Evolutionary conservation across 2,113 vertebrate genomes (phyloP).

Genomic region (Pygoscelis adeliae): DNA sequence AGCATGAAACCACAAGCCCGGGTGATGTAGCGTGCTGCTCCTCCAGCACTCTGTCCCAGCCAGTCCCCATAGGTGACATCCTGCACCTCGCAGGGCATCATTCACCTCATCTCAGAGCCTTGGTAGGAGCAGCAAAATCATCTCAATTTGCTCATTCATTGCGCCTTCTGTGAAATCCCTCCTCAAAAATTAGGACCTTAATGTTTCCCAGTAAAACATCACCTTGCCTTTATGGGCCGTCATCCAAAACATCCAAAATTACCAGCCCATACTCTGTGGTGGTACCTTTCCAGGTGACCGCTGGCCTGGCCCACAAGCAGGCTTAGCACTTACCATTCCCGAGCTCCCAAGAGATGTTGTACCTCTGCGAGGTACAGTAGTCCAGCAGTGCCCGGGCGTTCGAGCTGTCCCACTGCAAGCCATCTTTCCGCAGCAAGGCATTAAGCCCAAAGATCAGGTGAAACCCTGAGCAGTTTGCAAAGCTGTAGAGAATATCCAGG

Average conservation of each 20-base stretch:
- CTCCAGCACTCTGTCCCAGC: neutral
- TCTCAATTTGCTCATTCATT: neutral
- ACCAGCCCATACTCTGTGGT: neutral
- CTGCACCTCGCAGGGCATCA: accelerated
- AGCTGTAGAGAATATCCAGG: slow-evolving; percentile 85
- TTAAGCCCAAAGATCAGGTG: slow-evolving; percentile 94
- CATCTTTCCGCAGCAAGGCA: slow-evolving; percentile 81
- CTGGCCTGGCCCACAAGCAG: neutral
- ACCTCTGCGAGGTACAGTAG: slow-evolving; percentile 82
- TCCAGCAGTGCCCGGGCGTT: slow-evolving; percentile 83
- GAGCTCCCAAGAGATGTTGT: slow-evolving; percentile 91
- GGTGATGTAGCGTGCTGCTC: accelerated
- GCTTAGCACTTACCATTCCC: slow-evolving; percentile 84
- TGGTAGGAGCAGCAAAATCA: neutral
- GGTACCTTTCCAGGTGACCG: accelerated
- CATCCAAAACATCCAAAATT: neutral
- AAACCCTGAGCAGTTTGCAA: slow-evolving; percentile 85
- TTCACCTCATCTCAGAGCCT: neutral
- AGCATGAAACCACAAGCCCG: accelerated
- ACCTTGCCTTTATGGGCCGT: neutral
- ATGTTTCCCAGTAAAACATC: neutral
- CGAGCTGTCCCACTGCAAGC: slow-evolving; percentile 84
- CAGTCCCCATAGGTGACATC: neutral
- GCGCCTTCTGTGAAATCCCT: neutral
- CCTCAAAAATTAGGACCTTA: neutral